Base-by-base conservation (phyloP, 2,797 vertebrate genomes). In the Falco concolor region DNA sequence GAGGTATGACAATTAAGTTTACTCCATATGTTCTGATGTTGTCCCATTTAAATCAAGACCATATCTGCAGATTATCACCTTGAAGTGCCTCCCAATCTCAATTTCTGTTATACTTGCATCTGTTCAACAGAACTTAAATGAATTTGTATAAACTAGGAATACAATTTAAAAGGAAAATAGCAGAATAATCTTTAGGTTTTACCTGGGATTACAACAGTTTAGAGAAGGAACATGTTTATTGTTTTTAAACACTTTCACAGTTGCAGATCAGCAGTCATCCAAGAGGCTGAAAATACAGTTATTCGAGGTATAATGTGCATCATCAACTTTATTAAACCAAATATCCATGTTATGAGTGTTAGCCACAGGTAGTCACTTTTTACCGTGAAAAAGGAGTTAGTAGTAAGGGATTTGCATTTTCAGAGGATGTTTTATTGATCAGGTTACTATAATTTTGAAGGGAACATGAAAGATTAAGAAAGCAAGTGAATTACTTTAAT, bases 1-100 rank as follows among this genome's bases (percentile, higher is more conserved):
- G 93, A 97, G 96, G 96, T 95, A 95, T 75, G 97, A 95, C 96
- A 97, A 95, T 95, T 97, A 97, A 89, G 97, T 97, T 96, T 89
- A 96, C 93, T 97, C 93, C 91, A 61, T 96, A 94, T 97, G 95
- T 97, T 97, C 91, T 95, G 87, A 88, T 95, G 75, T 87, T 84
- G 69, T 95, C 96, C 95, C 87, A 93, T 96, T 97, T 97, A 96
- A 97, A 96, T 97, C 94, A 97, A 94, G 95, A 93, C 94, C 80
- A 13, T 79, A 68, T 96, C 91, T 95, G 84, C 64, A 89, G 84
- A 94, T 94, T 83, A 97, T 93, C 89, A 89, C 92, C 54, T 67
- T 84, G 56, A 91, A 82, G 81, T 97, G 92, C 74, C 45, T 97
- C 83, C 75, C 72, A 87, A 18, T 61, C 61, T 88, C 84, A 83